These are phyloP conservation scores for Drepana falcataria DNA, from an alignment of 2,888 invertebrate genomes.

Conservation along the genomic window DNA sequence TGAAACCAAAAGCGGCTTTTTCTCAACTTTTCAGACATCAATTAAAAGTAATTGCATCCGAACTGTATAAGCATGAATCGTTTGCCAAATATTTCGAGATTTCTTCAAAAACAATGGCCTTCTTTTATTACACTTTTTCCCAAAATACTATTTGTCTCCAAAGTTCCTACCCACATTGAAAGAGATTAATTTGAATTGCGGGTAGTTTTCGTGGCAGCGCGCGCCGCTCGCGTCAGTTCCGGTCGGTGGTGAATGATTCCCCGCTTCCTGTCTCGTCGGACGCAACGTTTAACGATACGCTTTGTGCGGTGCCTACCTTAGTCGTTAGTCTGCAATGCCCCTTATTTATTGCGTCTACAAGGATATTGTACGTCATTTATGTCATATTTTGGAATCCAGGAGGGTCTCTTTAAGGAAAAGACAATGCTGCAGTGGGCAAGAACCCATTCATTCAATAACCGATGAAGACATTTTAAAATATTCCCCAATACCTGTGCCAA, in stretches of 20 bases:
- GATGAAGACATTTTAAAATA: too few species aligned
- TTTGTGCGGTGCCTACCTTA: slow-evolving; percentile 33
- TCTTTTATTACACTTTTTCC: slow-evolving; percentile 43
- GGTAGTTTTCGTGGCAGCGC: slow-evolving; percentile 42
- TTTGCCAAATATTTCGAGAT: neutral
- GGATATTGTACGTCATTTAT: slow-evolving; percentile 2
- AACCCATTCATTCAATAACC: too few species aligned
- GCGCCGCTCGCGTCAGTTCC: slow-evolving; percentile 52
- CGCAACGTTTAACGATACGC: slow-evolving; percentile 47
- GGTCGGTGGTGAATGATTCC: slow-evolving; percentile 63
- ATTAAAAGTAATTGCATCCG: slow-evolving; percentile 1
- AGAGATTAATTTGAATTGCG: slow-evolving; percentile 58
- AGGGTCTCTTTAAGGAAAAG: too few species aligned
- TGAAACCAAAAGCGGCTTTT: neutral
- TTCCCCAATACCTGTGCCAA: too few species aligned
- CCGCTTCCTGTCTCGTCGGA: slow-evolving; percentile 54
- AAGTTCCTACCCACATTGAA: slow-evolving; percentile 37
- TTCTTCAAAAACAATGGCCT: slow-evolving; percentile 46
- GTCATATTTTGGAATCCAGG: neutral
- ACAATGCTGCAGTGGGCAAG: too few species aligned
- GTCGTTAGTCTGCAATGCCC: slow-evolving; percentile 23
- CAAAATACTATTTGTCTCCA: slow-evolving; percentile 53
- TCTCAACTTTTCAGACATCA: neutral
- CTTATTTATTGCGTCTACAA: slow-evolving; percentile 51
- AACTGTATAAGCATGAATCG: neutral